Percentiles rank a stretch among this genome's conserved stretches.
These are phyloP conservation scores for Sinocyclocheilus anophthalmus DNA, from an alignment of 2,113 vertebrate genomes.

Conservation along the genomic window DNA sequence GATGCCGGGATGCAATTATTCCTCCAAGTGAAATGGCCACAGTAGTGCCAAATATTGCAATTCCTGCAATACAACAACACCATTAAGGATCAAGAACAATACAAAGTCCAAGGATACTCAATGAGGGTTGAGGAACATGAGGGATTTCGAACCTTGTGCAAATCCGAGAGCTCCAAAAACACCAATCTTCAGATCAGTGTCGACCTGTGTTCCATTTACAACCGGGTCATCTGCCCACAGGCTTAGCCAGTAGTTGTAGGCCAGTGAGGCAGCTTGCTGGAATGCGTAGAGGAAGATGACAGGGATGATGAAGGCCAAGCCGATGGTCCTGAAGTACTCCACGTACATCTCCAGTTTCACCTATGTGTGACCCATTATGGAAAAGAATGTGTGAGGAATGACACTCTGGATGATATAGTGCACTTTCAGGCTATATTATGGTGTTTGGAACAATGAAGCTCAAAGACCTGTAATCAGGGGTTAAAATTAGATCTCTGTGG, in stretches of 20 bases:
- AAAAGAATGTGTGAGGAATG: background rate
- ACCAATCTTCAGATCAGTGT: conserved; percentile 67
- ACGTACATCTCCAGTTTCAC: conserved; percentile 68
- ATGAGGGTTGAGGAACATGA: background rate
- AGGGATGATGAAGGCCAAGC: conserved; percentile 62
- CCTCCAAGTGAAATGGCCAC: conserved; percentile 77
- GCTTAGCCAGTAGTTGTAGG: conserved; percentile 81
- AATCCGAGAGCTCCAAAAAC: conserved; percentile 78
- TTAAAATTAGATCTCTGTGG: conserved; percentile 25
- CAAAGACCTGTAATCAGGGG: conserved; percentile 19
- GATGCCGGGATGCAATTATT: conserved; percentile 67
- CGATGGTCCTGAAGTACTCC: conserved; percentile 72
- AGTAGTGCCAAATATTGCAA: conserved; percentile 73
- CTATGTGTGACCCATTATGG: conserved; percentile 57
- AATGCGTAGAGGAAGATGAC: conserved; percentile 68
- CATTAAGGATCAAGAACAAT: background rate
- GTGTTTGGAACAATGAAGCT: background rate
- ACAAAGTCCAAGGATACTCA: background rate
- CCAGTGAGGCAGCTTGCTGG: conserved; percentile 80
- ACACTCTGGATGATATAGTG: background rate
- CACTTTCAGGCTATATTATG: background rate
- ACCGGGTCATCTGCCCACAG: conserved; percentile 76
- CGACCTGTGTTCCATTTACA: conserved; percentile 68
- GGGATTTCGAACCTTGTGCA: conserved; percentile 73
- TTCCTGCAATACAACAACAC: conserved; percentile 61